Percentiles rank a stretch among this genome's conserved stretches.
Conservation (phyloP, 2,113 vertebrate species). For the Chascanopsetta lugubris region DNA sequence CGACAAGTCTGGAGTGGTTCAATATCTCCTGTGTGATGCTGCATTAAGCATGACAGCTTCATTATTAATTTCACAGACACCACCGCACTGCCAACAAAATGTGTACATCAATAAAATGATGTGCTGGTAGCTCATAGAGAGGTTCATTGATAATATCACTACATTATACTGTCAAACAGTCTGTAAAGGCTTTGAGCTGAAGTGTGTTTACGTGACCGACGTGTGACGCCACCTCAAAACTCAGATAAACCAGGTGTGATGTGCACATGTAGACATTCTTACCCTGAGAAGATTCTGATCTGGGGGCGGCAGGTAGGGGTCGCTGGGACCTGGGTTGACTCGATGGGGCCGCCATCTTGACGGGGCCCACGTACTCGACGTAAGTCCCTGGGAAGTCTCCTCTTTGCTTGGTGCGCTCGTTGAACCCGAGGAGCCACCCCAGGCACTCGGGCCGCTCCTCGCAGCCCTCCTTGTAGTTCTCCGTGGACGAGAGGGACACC, state of each 20-base stretch:
- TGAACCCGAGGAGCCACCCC: conserved; percentile 93
- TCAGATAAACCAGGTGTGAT: background rate
- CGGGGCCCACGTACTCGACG: conserved; percentile 88
- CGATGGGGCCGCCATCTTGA: conserved; percentile 83
- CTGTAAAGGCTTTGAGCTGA: background rate
- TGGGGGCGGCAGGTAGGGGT: conserved; percentile 87
- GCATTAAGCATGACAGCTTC: background rate
- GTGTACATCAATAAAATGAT: background rate
- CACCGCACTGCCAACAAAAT: background rate
- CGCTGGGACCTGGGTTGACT: conserved; percentile 87
- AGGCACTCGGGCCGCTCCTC: conserved; percentile 85
- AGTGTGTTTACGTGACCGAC: background rate
- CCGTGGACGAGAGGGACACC: conserved; percentile 85
- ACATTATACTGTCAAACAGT: background rate
- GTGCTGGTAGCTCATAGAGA: background rate
- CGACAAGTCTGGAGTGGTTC: background rate
- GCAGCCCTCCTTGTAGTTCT: conserved; percentile 85
- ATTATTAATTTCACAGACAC: background rate
- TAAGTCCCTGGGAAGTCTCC: conserved; percentile 94
- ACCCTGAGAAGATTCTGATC: conserved; percentile 81
- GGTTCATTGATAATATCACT: background rate
- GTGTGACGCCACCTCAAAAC: background rate
- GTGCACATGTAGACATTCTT: conserved; percentile 52
- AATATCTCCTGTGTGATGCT: background rate
- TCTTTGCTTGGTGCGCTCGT: conserved; percentile 91